Evolutionary conservation across 1,140 invertebrate species (phyloP).

Genomic region (Tetragnatha versicolor): DNA sequence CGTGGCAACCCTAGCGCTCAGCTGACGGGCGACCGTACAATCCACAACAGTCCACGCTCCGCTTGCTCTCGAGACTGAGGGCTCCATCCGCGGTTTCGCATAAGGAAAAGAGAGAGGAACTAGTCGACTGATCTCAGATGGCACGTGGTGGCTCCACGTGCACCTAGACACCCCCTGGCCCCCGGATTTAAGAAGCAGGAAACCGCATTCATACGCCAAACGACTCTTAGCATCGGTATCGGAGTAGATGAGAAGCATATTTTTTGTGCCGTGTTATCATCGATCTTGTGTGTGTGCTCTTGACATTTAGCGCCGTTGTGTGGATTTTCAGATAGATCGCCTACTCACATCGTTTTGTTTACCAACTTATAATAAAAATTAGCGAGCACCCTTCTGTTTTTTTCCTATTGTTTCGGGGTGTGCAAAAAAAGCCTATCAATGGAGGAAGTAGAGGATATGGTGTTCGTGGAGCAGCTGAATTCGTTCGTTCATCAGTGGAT

Average conservation of each 20-base stretch:
- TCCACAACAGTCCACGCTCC: slow-evolving; percentile 32
- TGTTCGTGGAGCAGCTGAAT: slow-evolving; percentile 42
- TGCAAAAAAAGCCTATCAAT: slow-evolving; percentile 11
- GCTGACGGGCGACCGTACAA: slow-evolving; percentile 27
- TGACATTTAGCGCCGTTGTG: slow-evolving; percentile 21
- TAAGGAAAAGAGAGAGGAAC: background rate
- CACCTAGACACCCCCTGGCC: background rate
- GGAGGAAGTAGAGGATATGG: slow-evolving; percentile 48
- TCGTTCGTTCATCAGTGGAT: slow-evolving; percentile 46
- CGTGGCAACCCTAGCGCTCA: slow-evolving; percentile 17
- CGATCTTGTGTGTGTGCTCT: slow-evolving; percentile 23
- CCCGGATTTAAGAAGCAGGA: background rate
- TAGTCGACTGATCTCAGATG: background rate
- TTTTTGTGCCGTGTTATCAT: slow-evolving; percentile 24
- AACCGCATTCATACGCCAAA: background rate
- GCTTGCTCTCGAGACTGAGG: background rate
- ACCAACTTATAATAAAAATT: background rate
- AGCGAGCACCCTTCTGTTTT: background rate
- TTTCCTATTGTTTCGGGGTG: background rate
- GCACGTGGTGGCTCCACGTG: slow-evolving; percentile 18
- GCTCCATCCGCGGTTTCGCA: background rate
- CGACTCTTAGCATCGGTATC: background rate
- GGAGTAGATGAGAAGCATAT: slow-evolving; percentile 7
- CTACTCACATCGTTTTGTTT: background rate
- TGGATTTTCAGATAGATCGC: background rate